Evolutionary conservation across 1,140 invertebrate genomes (phyloP), one percentile per base, ranked within the genome.

Genomic region (Latrodectus geometricus): DNA sequence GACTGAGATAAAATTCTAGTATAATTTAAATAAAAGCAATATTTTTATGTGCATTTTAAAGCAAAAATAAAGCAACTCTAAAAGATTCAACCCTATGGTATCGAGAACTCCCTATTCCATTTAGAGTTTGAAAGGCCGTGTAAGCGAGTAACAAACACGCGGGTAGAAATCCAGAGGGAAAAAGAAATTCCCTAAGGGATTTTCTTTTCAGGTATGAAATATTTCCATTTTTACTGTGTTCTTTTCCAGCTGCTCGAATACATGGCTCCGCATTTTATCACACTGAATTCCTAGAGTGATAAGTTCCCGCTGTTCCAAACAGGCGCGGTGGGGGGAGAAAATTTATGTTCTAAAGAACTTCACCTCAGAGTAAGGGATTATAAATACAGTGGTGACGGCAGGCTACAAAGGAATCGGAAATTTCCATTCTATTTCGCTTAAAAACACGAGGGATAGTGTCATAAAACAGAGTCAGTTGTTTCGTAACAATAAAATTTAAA

Each of bases 191-290:
- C 72, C 74, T 76, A 35, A 21, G 23, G 74, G 74, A 61, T 56
- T 61, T 7, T 50, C 74, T 48, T 35, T 35, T 15, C 54, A 76
- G 74, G 74, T 76, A 61, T 76, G 74, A 76, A 76, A 76, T 76
- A 76, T 76, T 76, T 76, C 23, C 21, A 35, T 17, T 76, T 76
- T 76, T 35, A 20, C 74, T 23, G 21, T 52, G 23, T 76, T 76
- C 52, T 76, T 35, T 54, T 61, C 52, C 52, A 76, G 74, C 74
- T 76, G 74, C 23, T 76, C 74, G 23, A 76, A 21, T 76, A 35
- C 74, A 76, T 76, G 35, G 52, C 52, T 76, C 50, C 35, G 54
- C 52, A 76, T 76, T 76, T 76, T 76, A 76, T 76, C 74, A 76
- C 74, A 61, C 52, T 21, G 61, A 76, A 21, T 76, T 76, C 61